These are phyloP conservation scores for Augochlorella aurata DNA, from an alignment of 2,888 invertebrate genomes.

Conservation along the genomic window DNA sequence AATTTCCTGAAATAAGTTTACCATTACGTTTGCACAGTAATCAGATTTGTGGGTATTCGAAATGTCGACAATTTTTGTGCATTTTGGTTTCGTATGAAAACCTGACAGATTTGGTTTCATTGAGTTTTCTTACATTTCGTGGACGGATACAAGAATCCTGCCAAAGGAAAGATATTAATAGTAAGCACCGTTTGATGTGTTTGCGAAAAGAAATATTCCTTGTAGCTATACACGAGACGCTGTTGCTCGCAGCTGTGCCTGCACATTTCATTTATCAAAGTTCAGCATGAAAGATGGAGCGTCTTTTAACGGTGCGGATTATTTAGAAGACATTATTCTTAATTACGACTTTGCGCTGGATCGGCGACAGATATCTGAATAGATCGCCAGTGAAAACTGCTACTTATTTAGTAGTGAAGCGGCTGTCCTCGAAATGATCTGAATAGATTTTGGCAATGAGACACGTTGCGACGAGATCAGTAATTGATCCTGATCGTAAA, in stretches of 20 bases:
- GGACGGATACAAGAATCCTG: neutral
- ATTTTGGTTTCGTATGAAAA: too few relatives aligned
- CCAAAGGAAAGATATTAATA: neutral
- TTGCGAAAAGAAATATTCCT: conserved; percentile 9
- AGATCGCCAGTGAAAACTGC: conserved; percentile 30
- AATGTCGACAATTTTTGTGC: too few relatives aligned
- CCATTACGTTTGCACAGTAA: too few relatives aligned
- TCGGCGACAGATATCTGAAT: conserved; percentile 27
- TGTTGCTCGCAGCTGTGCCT: neutral
- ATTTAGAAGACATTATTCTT: conserved; percentile 44
- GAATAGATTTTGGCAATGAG: conserved; percentile 22
- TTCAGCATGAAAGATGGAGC: conserved; percentile 23
- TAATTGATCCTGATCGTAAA: conserved; percentile 45
- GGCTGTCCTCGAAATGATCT: neutral
- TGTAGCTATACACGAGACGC: conserved; percentile 4
- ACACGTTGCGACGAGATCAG: conserved; percentile 10
- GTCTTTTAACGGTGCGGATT: conserved; percentile 25
- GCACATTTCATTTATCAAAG: conserved; percentile 27
- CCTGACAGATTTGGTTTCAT: neutral
- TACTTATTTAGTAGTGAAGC: conserved; percentile 24
- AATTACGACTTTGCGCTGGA: conserved; percentile 26
- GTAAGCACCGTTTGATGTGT: neutral
- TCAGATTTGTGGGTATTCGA: too few relatives aligned
- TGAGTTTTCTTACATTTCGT: neutral
- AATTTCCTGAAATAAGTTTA: too few relatives aligned